Evolutionary conservation across 2,113 vertebrate species (phyloP).

Genomic region (Pelmatolapia mariae): DNA sequence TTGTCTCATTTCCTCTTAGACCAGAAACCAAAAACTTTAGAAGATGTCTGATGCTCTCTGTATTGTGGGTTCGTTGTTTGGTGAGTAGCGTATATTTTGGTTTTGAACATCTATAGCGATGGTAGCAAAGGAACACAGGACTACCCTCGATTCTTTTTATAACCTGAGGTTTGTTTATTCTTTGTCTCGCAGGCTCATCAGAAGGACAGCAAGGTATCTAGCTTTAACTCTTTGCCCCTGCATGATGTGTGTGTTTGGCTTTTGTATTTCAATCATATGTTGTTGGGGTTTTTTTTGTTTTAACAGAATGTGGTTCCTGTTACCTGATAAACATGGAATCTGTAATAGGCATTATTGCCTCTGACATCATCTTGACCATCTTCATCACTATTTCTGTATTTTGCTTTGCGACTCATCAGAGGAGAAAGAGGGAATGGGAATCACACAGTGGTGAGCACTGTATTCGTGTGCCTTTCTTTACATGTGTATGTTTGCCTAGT

Average conservation of each 20-base stretch:
- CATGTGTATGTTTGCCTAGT: neutral
- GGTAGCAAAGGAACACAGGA: neutral
- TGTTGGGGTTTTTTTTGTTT: neutral
- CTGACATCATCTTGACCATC: conserved; percentile 70
- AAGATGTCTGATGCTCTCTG: conserved; percentile 54
- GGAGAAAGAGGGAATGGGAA: conserved; percentile 25
- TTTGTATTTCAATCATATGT: neutral
- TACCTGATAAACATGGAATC: conserved; percentile 59
- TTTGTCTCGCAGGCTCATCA: conserved; percentile 49
- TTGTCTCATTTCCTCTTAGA: neutral
- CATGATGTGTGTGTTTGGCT: neutral
- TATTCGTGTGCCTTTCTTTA: neutral
- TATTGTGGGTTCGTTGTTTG: conserved; percentile 43
- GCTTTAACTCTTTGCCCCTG: neutral
- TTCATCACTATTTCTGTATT: conserved; percentile 65
- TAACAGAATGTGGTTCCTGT: conserved; percentile 66
- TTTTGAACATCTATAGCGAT: neutral
- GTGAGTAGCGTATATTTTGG: conserved; percentile 38
- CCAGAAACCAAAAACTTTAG: neutral
- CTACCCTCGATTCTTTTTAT: neutral
- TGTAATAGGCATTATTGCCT: conserved; percentile 56
- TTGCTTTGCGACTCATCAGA: conserved; percentile 52
- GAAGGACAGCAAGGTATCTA: conserved; percentile 57
- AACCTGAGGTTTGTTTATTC: neutral
- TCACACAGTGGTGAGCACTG: conserved; percentile 32